phyloP scores from a whole-genome alignment of 2,113 vertebrate species.

The Sphyrna mokarran region DNA sequence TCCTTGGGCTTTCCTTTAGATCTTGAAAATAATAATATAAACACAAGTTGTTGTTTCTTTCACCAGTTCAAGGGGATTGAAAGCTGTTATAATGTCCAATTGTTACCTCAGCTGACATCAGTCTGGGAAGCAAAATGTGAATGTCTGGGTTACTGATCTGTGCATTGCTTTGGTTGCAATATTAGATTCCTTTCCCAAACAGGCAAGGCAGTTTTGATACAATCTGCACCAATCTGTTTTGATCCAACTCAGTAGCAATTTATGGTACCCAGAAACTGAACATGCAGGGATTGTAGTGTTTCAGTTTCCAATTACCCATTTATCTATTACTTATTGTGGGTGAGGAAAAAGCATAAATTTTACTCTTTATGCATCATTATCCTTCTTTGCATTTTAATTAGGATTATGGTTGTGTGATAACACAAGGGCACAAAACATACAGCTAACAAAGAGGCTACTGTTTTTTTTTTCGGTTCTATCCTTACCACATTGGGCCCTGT shows the following conservation, averaged over 20 bases:
- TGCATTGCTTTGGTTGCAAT: not conserved
- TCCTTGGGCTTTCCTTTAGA: not conserved
- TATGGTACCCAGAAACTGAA: not conserved
- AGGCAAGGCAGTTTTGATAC: not conserved
- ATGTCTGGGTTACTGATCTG: not conserved
- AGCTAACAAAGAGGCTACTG: not conserved
- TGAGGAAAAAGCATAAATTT: not conserved
- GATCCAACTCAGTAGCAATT: not conserved
- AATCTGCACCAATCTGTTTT: not conserved
- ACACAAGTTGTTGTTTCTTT: not conserved
- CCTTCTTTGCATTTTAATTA: not conserved
- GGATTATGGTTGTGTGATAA: not conserved
- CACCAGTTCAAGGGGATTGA: not conserved
- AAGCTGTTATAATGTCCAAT: not conserved
- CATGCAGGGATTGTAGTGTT: not conserved
- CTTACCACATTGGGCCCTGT: not conserved
- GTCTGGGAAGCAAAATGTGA: not conserved
- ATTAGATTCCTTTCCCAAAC: not conserved
- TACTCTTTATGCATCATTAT: not conserved
- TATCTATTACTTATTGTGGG: not conserved
- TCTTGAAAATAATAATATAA: not conserved
- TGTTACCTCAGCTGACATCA: not conserved
- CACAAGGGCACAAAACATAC: not conserved
- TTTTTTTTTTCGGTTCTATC: not conserved
- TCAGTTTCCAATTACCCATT: not conserved